A percentile compares a stretch with the other conserved stretches of the same genome.
Conservation (phyloP, 2,113 vertebrate genomes). For the Brachyistius frenatus region DNA sequence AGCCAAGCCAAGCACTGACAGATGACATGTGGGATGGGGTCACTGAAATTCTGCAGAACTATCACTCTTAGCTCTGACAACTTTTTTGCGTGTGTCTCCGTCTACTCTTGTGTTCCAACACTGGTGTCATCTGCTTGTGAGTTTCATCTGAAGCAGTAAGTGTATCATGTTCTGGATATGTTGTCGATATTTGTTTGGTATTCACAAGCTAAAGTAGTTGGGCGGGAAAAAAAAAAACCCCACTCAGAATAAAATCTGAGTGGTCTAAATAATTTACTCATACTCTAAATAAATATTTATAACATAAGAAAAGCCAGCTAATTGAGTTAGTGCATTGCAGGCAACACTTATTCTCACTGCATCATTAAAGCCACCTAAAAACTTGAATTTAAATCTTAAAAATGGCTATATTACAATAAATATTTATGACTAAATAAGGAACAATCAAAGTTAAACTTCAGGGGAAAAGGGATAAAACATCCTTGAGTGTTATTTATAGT, state of each 20-base stretch:
- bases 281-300: conserved; percentile 41
- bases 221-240: not conserved
- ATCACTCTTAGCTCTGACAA: conserved; percentile 50
- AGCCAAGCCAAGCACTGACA: conserved; percentile 50
- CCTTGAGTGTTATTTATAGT: not conserved
- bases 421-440: conserved; percentile 38
- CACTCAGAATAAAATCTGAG: conserved; percentile 20
- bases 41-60: conserved; percentile 11
- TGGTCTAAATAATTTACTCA: conserved; percentile 26
- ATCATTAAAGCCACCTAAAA: not conserved
- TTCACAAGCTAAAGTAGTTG: not conserved
- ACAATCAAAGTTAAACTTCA: conserved; percentile 10
- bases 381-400: conserved; percentile 18
- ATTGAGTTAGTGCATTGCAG: conserved; percentile 21
- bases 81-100: not conserved
- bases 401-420: conserved; percentile 12
- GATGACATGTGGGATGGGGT: conserved; percentile 38
- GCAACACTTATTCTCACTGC: conserved; percentile 25
- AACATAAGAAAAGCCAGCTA: conserved; percentile 9
- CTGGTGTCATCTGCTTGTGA: conserved; percentile 3
- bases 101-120: conserved; percentile 20
- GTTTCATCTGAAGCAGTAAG: conserved; percentile 11
- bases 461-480: not conserved
- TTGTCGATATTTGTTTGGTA: conserved; percentile 11
- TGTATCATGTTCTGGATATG: not conserved